Conservation (phyloP, 1,140 invertebrate genomes). For the Calosoma granatense region DNA sequence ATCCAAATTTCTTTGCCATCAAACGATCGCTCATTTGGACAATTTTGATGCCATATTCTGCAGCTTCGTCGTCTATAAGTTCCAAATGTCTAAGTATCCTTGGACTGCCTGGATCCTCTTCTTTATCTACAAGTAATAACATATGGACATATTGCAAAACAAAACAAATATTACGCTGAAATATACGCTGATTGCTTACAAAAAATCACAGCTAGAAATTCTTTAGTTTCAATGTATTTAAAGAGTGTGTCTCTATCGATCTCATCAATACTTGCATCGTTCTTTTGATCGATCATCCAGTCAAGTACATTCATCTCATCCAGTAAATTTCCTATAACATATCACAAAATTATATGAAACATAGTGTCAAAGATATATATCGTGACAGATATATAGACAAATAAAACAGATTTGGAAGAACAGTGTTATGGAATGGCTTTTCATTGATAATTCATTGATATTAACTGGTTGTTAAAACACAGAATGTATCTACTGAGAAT, state of each 20-base stretch:
- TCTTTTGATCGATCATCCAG: conserved; percentile 87
- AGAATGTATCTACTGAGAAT: background rate
- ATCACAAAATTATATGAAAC: background rate
- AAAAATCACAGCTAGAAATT: conserved; percentile 86
- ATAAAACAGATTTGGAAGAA: background rate
- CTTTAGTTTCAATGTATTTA: conserved; percentile 81
- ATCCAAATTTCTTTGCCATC: conserved; percentile 93
- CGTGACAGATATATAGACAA: background rate
- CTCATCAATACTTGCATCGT: conserved; percentile 87
- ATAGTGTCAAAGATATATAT: background rate
- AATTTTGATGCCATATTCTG: conserved; percentile 85
- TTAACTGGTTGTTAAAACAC: background rate
- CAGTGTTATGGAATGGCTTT: conserved; percentile 10
- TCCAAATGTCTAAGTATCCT: conserved; percentile 74
- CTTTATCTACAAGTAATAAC: conserved; percentile 52
- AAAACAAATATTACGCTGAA: background rate
- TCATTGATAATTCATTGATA: background rate
- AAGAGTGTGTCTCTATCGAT: conserved; percentile 75
- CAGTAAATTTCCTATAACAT: conserved; percentile 66
- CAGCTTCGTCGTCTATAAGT: conserved; percentile 83
- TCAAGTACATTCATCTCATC: conserved; percentile 77
- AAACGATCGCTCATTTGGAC: conserved; percentile 80
- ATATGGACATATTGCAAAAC: background rate
- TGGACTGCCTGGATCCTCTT: conserved; percentile 69
- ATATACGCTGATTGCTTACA: conserved; percentile 55